Evolutionary conservation across 2,113 vertebrate species (phyloP).

Genomic region (Tylochromis polylepis): DNA sequence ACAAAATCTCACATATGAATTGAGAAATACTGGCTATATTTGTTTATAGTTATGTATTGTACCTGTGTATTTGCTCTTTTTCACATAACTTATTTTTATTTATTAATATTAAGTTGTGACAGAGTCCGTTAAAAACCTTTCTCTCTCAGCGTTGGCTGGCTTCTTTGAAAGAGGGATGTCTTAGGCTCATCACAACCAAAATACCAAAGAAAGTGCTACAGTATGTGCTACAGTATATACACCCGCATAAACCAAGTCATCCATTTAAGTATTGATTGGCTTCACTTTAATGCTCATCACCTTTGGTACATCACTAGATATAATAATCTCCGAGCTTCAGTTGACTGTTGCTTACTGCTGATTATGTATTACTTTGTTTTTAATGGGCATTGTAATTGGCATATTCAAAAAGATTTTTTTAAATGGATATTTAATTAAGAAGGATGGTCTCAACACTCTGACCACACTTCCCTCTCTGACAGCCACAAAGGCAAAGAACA

Average conservation of each 20-base stretch:
- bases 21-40: not conserved
- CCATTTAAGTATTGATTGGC: slow-evolving; percentile 14
- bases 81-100: not conserved
- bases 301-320: not conserved
- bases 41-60: not conserved
- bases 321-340: not conserved
- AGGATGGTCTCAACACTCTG: not conserved
- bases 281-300: not conserved
- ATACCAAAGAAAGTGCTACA: not conserved
- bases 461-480: not conserved
- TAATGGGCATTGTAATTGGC: not conserved
- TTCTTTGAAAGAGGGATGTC: not conserved
- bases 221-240: too few relatives aligned
- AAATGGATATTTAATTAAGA: not conserved
- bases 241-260: not conserved
- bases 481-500: not conserved
- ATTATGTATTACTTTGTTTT: not conserved
- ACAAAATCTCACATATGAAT: not conserved
- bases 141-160: not conserved
- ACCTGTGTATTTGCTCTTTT: not conserved
- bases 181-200: not conserved
- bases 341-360: not conserved
- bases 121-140: not conserved
- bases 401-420: not conserved
- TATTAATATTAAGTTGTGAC: not conserved